Evolutionary conservation across 2,113 vertebrate species (phyloP).

Genomic region (Lynx canadensis): DNA sequence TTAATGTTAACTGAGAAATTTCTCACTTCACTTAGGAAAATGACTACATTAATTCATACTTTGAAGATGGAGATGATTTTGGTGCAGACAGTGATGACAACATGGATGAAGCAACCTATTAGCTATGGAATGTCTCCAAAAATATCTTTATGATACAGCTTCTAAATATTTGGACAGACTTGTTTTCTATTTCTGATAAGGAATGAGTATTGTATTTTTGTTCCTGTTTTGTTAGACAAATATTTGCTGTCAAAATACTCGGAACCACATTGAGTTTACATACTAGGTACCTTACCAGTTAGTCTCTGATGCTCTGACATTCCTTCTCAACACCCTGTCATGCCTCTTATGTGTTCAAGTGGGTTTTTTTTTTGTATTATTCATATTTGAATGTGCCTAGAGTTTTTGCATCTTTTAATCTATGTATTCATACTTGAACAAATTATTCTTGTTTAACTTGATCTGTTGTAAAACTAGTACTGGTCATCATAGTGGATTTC

Average conservation of each 20-base stretch:
- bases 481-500: constrained; percentile 45
- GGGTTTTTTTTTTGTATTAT: background rate
- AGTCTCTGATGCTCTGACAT: background rate
- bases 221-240: constrained; percentile 23
- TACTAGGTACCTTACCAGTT: background rate
- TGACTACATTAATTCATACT: constrained; percentile 93
- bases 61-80: constrained; percentile 94
- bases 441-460: constrained; percentile 51
- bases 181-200: constrained; percentile 49
- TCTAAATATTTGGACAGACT: background rate
- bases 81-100: constrained; percentile 90
- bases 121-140: constrained; percentile 39
- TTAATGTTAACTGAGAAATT: constrained; percentile 6
- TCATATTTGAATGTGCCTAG: constrained; percentile 68
- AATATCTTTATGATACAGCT: background rate
- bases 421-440: constrained; percentile 61
- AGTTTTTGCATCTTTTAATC: constrained; percentile 58
- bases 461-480: constrained; percentile 24
- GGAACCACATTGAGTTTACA: constrained; percentile 48
- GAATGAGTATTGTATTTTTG: constrained; percentile 39
- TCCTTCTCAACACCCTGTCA: background rate
- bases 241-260: background rate
- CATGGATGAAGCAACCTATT: constrained; percentile 94
- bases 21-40: constrained; percentile 87
- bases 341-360: background rate